Evolutionary conservation across 2,888 invertebrate genomes (phyloP).

Genomic region (Heliconius charithonia): DNA sequence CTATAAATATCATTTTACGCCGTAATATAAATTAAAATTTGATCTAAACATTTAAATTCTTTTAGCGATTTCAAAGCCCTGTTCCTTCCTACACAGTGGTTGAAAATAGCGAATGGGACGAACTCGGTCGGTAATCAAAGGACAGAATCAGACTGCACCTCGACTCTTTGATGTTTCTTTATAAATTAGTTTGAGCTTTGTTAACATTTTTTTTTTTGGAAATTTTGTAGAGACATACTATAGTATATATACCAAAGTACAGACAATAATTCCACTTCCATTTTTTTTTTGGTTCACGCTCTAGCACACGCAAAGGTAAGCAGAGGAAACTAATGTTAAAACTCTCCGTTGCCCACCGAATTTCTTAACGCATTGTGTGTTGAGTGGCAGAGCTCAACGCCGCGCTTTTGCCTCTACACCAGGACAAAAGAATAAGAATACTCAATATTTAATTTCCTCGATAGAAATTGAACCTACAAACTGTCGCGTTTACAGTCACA

Average conservation of each 20-base stretch:
- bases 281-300: no score
- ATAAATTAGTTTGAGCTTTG: slow-evolving; percentile 59
- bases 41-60: neutral
- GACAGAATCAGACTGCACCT: slow-evolving; percentile 71
- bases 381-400: no score
- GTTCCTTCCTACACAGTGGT: slow-evolving; percentile 37
- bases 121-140: slow-evolving; percentile 71
- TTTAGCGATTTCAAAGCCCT: slow-evolving; percentile 30
- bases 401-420: no score
- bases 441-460: no score
- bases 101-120: slow-evolving; percentile 68
- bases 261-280: neutral
- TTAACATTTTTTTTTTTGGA: slow-evolving; percentile 5
- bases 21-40: neutral
- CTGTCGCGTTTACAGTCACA: neutral
- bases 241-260: neutral
- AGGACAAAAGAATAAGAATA: no score
- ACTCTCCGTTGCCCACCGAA: no score
- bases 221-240: neutral
- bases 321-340: no score
- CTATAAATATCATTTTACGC: neutral
- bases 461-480: no score
- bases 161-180: slow-evolving; percentile 74
- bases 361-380: no score
- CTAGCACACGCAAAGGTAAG: no score